Conservation (phyloP, 1,140 invertebrate genomes). For the Bombus waltoni region DNA sequence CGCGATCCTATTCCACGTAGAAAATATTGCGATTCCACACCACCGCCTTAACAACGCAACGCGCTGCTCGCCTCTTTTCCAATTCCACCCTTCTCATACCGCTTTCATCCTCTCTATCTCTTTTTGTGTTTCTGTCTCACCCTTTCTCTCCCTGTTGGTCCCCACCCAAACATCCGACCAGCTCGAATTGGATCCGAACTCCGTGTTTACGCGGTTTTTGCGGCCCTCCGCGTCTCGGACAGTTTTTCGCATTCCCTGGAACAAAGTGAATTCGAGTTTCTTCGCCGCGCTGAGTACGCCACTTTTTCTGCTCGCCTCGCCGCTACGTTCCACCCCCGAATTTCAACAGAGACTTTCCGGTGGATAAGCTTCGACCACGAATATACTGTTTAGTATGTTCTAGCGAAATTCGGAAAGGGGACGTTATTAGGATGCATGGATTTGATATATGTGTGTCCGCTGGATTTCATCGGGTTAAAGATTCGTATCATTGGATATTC, state of each 20-base stretch:
- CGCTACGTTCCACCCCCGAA: background rate
- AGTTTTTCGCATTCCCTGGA: slow-evolving; percentile 20
- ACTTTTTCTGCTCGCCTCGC: slow-evolving; percentile 3
- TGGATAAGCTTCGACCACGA: background rate
- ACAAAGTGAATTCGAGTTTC: slow-evolving; percentile 44
- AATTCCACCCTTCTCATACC: slow-evolving; percentile 16
- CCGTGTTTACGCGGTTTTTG: slow-evolving; percentile 48
- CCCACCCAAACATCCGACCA: background rate
- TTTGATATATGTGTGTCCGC: background rate
- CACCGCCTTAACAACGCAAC: slow-evolving; percentile 40
- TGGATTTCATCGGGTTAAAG: background rate
- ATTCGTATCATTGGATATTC: background rate
- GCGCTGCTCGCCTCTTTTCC: slow-evolving; percentile 1
- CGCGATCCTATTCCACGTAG: slow-evolving; percentile 36
- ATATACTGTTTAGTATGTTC: background rate
- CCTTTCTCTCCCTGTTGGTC: background rate
- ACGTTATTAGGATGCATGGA: background rate
- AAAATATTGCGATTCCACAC: slow-evolving; percentile 52
- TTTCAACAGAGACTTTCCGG: background rate
- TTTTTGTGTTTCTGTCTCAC: background rate
- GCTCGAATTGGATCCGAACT: slow-evolving; percentile 32
- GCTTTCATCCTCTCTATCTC: background rate
- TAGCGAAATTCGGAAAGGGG: background rate
- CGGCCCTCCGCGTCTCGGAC: slow-evolving; percentile 1
- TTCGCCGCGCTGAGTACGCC: slow-evolving; percentile 12